Percentiles rank a stretch among this genome's conserved stretches.
Evolutionary conservation across 1,140 invertebrate genomes (phyloP).

Genomic region (Drosophila elegans): DNA sequence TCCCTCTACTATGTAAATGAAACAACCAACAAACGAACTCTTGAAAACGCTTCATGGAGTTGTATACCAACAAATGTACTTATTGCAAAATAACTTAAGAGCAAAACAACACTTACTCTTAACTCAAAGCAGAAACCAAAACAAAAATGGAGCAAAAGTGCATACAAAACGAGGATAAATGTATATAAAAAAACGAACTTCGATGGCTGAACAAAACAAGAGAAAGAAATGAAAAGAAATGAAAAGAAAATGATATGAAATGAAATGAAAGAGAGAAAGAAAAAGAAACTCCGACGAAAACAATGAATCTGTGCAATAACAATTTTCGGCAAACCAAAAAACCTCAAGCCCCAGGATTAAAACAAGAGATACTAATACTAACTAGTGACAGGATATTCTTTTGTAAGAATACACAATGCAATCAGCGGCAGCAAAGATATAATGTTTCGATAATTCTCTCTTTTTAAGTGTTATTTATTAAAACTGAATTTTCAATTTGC

Average conservation of each 20-base stretch:
- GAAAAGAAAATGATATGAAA: no score
- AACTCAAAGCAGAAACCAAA: conserved; percentile 13
- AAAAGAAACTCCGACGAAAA: background rate
- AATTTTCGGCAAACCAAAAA: conserved; percentile 49
- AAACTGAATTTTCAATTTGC: conserved; percentile 9
- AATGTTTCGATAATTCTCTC: conserved; percentile 14
- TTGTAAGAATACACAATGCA: conserved; percentile 5
- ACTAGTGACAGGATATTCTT: background rate
- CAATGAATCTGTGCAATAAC: conserved; percentile 32
- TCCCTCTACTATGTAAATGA: background rate
- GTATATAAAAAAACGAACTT: conserved; percentile 33
- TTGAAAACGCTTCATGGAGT: conserved; percentile 36
- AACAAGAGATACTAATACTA: background rate
- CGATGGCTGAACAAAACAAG: conserved; percentile 13
- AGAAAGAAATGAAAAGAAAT: conserved; percentile 16
- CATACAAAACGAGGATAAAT: conserved; percentile 12
- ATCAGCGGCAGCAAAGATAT: background rate
- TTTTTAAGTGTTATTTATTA: conserved; percentile 23
- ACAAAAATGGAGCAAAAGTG: conserved; percentile 8
- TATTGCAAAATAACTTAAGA: conserved; percentile 29
- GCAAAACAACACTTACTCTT: conserved; percentile 24
- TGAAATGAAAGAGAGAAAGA: no score
- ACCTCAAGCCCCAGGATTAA: conserved; percentile 3
- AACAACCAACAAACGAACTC: conserved; percentile 5
- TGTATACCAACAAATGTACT: conserved; percentile 37